Percentiles rank a stretch among this genome's conserved stretches.
Conservation (phyloP, 1,140 invertebrate species). For the Zaprionus vittiger region DNA sequence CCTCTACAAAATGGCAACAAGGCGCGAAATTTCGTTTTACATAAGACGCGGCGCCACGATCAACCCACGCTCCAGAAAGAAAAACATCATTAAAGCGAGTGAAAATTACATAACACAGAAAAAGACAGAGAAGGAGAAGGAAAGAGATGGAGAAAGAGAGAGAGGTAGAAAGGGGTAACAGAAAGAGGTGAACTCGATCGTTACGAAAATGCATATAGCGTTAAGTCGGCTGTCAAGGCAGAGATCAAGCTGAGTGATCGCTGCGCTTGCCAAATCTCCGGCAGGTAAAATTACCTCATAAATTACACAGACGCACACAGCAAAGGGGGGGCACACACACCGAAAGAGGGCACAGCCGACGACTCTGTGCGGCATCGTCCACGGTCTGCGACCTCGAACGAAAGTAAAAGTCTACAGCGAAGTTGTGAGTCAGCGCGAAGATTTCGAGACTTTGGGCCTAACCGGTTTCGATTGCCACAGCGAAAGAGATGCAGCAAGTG, state of each 20-base stretch:
- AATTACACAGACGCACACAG: constrained; percentile 35
- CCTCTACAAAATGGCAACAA: constrained; percentile 17
- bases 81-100: constrained; percentile 36
- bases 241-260: constrained; percentile 76
- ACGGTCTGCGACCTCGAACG: constrained; percentile 79
- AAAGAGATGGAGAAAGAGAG: constrained; percentile 31
- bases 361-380: constrained; percentile 8
- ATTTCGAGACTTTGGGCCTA: constrained; percentile 57
- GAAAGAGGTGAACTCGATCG: constrained; percentile 21
- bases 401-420: constrained; percentile 72
- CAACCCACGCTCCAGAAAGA: constrained; percentile 48
- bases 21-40: constrained; percentile 48
- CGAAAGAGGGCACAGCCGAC: background rate
- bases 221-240: constrained; percentile 66
- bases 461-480: constrained; percentile 67
- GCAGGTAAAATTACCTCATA: constrained; percentile 74
- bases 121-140: constrained; percentile 34
- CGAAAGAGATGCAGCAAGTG: constrained; percentile 13
- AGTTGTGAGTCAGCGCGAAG: constrained; percentile 65
- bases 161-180: background rate
- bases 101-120: constrained; percentile 68
- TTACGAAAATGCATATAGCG: constrained; percentile 66
- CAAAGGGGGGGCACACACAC: background rate
- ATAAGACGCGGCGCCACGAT: constrained; percentile 40
- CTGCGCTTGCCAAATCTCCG: constrained; percentile 60